phyloP scores from a whole-genome alignment of 92 coral and sea anemone genomes.

The Nematostella vectensis region DNA sequence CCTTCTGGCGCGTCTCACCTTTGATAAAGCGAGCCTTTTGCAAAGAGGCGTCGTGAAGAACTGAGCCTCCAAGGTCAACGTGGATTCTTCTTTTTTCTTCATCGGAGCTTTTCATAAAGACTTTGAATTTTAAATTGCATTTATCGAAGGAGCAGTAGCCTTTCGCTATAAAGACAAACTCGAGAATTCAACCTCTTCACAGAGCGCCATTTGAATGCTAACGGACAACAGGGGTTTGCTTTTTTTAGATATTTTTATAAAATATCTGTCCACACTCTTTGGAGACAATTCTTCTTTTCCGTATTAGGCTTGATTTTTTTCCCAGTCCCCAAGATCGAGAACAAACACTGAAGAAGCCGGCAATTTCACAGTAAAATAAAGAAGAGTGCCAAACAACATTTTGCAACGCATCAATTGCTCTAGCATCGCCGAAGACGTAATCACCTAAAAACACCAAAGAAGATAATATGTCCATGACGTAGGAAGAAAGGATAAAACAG shows the following conservation, averaged over 20 bases:
- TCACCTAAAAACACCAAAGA: too few species aligned
- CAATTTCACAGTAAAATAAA: not conserved
- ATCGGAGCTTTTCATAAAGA: not conserved
- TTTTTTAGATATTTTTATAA: conserved; percentile 10
- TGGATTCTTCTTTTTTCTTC: conserved; percentile 1
- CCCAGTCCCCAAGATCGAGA: conserved; percentile 7
- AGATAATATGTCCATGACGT: too few species aligned
- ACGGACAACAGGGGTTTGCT: conserved; percentile 19
- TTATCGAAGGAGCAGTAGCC: conserved; percentile 9
- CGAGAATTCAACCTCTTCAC: not conserved
- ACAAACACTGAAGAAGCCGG: not conserved
- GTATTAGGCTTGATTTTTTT: conserved; percentile 1
- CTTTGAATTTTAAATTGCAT: conserved; percentile 3
- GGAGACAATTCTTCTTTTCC: not conserved
- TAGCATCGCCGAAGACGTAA: too few species aligned
- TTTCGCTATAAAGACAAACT: conserved; percentile 2
- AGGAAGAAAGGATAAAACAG: too few species aligned
- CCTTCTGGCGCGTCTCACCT: not conserved
- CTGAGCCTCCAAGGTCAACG: not conserved
- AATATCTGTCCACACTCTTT: conserved; percentile 12
- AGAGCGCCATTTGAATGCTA: conserved; percentile 18
- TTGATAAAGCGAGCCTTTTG: too few species aligned
- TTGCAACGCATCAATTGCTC: too few species aligned
- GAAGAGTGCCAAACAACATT: not conserved
- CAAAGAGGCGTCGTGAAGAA: conserved; percentile 3